Conservation (phyloP, 2,113 vertebrate species). For the Dipodomys ordii region DNA sequence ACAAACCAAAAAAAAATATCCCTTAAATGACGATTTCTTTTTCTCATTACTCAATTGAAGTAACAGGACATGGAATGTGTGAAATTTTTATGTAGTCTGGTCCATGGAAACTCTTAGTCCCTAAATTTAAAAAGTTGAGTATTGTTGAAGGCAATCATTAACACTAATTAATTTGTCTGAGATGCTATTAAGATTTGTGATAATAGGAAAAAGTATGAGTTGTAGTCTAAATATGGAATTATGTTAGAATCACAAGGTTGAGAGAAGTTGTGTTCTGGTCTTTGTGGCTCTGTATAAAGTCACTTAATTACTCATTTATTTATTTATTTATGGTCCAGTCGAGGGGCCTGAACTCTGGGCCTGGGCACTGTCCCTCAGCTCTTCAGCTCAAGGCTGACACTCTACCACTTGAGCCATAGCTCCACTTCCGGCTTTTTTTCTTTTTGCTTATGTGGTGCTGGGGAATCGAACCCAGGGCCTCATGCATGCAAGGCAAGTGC, state of each 20-base stretch:
- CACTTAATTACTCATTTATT: neutral
- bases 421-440: too few relatives aligned
- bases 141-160: conserved; percentile 10
- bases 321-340: too few relatives aligned
- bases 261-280: neutral
- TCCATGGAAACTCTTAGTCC: neutral
- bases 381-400: too few relatives aligned
- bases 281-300: neutral
- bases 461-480: too few relatives aligned
- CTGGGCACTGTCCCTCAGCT: too few relatives aligned
- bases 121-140: conserved; percentile 24
- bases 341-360: too few relatives aligned
- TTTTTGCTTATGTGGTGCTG: too few relatives aligned
- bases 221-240: conserved; percentile 3
- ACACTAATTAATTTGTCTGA: neutral
- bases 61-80: neutral
- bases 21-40: neutral
- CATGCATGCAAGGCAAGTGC: too few relatives aligned
- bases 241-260: conserved; percentile 40
- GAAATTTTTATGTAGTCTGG: neutral
- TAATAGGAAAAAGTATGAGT: neutral
- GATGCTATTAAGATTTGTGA: neutral
- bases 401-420: too few relatives aligned
- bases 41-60: conserved; percentile 14
- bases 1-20: too few relatives aligned